Base-by-base conservation (phyloP, 2,888 invertebrate genomes). In the Elegia similella region DNA sequence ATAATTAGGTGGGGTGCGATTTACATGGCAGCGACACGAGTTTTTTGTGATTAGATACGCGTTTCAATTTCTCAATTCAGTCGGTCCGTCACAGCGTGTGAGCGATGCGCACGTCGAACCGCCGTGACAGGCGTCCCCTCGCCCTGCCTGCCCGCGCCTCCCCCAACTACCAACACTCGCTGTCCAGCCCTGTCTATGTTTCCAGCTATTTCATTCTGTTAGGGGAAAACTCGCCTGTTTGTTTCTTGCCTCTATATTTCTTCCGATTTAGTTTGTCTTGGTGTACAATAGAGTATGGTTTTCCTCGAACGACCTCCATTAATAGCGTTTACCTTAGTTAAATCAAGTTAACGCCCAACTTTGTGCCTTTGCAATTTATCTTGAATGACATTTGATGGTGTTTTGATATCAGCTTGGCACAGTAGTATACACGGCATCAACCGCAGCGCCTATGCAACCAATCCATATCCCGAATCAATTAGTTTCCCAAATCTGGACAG, bases 1-100 rank as follows among this genome's bases (percentile, higher is more conserved):
- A 64, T 69, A 63, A 68, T 68, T 66, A 60, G 57, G 61, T 59
- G 56, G 59, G 56, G 63, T 68, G 72, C 67, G 68, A 76, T 77
- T 69, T 69, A 65, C 60, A 59, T 62, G 65, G 68, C 63, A 62
- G 60, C 59, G 59, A 64, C 64, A 60, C 58, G 70, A 67, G 62
- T 72, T 78, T 82, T 81, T 82, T 75, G 69, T 75, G 80, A 82
- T 82, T 77, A 73, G 72, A 65, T 73, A 76, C 76, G 76, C 80
- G 76, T 81, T 87, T 88, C 86, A 86, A 89, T 89, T 89, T 89
- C 84, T 82, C 86, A 86, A 86, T 80, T 84, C 84, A 87, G 82
- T 85, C 82, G 86, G 82, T 84, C 82, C 84, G 88, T 88, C 87
- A 77, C 74, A 68, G 67, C 78, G 78, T 66, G 81, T 90, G 88